These are phyloP conservation scores for Drosophila nikananu DNA, from an alignment of 1,140 invertebrate genomes.

Conservation along the genomic window DNA sequence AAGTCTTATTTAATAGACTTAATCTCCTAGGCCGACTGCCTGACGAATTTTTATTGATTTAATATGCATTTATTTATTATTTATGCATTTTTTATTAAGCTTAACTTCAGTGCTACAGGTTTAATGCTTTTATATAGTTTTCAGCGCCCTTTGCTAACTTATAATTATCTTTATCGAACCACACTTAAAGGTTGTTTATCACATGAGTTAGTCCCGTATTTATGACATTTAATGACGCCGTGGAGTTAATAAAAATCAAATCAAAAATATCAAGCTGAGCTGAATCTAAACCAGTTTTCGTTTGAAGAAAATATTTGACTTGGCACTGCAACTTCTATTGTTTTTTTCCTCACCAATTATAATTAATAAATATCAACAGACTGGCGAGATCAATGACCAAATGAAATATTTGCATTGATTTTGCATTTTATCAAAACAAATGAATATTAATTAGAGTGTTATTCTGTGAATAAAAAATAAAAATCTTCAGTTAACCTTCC, in stretches of 20 bases:
- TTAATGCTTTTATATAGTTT: conserved; percentile 1
- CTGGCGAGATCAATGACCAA: conserved; percentile 44
- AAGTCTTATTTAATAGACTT: neutral
- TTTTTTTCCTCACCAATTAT: conserved; percentile 22
- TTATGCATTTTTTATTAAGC: conserved; percentile 17
- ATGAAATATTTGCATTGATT: conserved; percentile 30
- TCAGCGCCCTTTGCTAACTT: conserved; percentile 8
- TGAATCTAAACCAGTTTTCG: conserved; percentile 51
- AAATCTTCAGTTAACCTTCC: conserved; percentile 44
- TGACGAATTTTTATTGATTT: conserved; percentile 1
- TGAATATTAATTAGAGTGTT: conserved; percentile 10
- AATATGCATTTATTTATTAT: conserved; percentile 12
- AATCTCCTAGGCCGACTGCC: neutral
- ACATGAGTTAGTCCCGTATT: conserved; percentile 23
- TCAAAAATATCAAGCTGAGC: conserved; percentile 26
- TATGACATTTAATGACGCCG: conserved; percentile 52
- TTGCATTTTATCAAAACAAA: conserved; percentile 38
- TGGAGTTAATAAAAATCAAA: conserved; percentile 53
- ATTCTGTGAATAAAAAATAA: conserved; percentile 17
- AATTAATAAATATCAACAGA: conserved; percentile 13
- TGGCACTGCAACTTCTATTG: conserved; percentile 10
- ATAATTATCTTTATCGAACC: conserved; percentile 33
- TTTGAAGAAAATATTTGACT: conserved; percentile 15
- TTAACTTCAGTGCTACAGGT: conserved; percentile 5
- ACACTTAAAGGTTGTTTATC: conserved; percentile 36